Evolutionary conservation across 2,113 vertebrate species (phyloP).

Genomic region (Daubentonia madagascariensis): DNA sequence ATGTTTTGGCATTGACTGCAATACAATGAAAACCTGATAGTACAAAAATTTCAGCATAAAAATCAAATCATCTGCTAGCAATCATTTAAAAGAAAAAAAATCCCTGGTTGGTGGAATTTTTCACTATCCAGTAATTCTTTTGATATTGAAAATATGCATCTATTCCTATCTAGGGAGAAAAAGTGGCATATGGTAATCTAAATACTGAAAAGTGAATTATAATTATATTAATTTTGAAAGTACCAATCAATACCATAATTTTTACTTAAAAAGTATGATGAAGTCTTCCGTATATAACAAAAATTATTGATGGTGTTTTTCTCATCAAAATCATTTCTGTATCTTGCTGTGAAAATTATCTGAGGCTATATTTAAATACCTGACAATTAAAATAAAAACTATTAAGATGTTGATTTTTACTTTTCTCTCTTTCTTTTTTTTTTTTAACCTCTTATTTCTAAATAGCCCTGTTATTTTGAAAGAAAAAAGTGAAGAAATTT

Average conservation of each 20-base stretch:
- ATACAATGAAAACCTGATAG: background rate
- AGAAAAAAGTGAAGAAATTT: background rate
- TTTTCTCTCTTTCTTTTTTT: constrained; percentile 8
- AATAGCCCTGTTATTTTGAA: background rate
- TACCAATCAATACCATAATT: background rate
- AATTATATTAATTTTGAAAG: background rate
- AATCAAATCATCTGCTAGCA: background rate
- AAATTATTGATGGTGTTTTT: constrained; percentile 33
- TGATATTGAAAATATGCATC: background rate
- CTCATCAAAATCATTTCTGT: background rate
- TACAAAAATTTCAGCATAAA: background rate
- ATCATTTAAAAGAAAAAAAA: background rate
- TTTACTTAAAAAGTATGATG: background rate
- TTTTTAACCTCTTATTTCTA: constrained; percentile 15
- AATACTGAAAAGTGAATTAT: background rate
- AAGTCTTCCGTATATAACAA: background rate
- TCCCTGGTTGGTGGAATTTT: background rate
- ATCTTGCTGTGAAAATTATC: constrained; percentile 3
- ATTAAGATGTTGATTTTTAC: background rate
- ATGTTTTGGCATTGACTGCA: background rate
- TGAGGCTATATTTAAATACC: background rate
- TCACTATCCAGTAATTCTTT: background rate
- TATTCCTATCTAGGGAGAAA: background rate
- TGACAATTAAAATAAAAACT: constrained; percentile 47
- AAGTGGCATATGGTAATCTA: background rate